Base-by-base conservation (phyloP, 2,797 vertebrate genomes). In the Ficedula albicollis region DNA sequence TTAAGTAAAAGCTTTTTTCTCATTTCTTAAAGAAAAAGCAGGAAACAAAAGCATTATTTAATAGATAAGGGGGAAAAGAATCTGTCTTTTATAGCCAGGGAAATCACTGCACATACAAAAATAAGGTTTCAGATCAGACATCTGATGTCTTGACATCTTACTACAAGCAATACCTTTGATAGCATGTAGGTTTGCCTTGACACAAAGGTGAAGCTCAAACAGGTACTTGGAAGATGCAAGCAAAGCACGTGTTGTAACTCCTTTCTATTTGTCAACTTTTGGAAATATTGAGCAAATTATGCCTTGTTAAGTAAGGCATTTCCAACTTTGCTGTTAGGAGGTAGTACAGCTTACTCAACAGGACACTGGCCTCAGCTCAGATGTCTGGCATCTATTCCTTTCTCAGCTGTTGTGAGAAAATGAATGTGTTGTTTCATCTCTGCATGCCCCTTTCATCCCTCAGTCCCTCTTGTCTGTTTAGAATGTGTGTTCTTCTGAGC, bases 391-490 rank as follows among this genome's bases (percentile, higher is more conserved):
- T 89, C 75, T 85, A 20, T 92, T 87, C 52, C 68, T 80, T 90
- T 87, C 81, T 87, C 75, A 74, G 56, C 78, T 84, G 72, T 86
- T 89, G 70, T 56, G 86, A 90, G 59, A 81, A 91, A 87, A 87
- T 70, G 72, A 90, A 84, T 60, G 46, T 92, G 41, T 84, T 13
- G 0, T 93, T 94, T 95, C 64, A 84, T 70, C 60, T 90, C 81
- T 74, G 74, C 70, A 10, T 70, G 88, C 27, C 49, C 72, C 46
- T 76, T 43, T 77, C 72, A 73, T 69, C 84, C 72, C 64, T 46
- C 81, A 87, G 44, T 70, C 74, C 32, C 44, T 83, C 74, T 78
- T 88, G 58, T 56, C 80, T 94, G 39, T 89, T 93, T 83, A 58
- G 69, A 38, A 23, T 68, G 38, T 52, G 15, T 84, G 41, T 69